phyloP scores from a whole-genome alignment of 1,140 invertebrate genomes.

The Pseudomyrmex pallidus region DNA sequence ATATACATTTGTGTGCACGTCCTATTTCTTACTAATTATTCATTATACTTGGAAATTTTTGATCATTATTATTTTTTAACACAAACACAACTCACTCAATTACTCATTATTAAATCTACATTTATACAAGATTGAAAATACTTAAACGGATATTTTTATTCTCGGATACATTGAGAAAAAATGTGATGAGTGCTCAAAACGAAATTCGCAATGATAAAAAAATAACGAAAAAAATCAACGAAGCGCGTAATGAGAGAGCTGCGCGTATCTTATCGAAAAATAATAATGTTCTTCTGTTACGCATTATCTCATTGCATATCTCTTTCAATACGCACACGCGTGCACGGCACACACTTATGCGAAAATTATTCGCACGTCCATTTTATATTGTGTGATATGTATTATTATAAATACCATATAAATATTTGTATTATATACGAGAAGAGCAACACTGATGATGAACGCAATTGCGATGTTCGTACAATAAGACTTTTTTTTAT shows the following conservation, averaged over 20 bases:
- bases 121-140: slow-evolving; percentile 28
- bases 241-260: slow-evolving; percentile 34
- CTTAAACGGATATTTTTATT: slow-evolving; percentile 15
- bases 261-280: slow-evolving; percentile 49
- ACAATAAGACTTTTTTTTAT: slow-evolving; percentile 76
- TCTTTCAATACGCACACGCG: slow-evolving; percentile 63
- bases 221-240: slow-evolving; percentile 18
- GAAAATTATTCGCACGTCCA: slow-evolving; percentile 73
- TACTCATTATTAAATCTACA: neutral
- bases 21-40: neutral
- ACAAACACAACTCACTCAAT: slow-evolving; percentile 5
- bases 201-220: slow-evolving; percentile 7
- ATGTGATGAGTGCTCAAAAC: neutral
- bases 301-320: slow-evolving; percentile 67
- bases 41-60: slow-evolving; percentile 12
- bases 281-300: slow-evolving; percentile 58
- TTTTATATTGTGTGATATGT: slow-evolving; percentile 76
- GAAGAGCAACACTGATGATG: slow-evolving; percentile 53
- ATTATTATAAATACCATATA: slow-evolving; percentile 58
- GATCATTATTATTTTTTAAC: neutral
- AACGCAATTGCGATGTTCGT: slow-evolving; percentile 57
- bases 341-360: slow-evolving; percentile 63
- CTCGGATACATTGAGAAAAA: neutral
- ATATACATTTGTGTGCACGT: neutral
- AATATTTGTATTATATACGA: slow-evolving; percentile 63